Conservation (phyloP, 2,888 invertebrate species). For the Nomada goodeniana region DNA sequence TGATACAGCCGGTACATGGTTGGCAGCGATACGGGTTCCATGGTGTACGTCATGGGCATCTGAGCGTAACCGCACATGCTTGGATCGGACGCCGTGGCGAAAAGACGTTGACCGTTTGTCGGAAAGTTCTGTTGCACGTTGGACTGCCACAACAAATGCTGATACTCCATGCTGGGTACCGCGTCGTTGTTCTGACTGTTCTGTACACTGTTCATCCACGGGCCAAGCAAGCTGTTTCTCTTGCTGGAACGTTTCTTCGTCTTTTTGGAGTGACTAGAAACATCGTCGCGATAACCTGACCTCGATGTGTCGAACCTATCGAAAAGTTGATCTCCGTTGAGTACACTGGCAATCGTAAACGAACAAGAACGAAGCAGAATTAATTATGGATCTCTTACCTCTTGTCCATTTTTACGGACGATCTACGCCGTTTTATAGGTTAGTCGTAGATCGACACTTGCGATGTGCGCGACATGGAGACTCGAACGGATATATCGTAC, state of each 20-base stretch:
- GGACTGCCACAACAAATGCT: constrained; percentile 76
- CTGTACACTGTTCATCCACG: constrained; percentile 46
- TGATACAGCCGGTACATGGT: constrained; percentile 86
- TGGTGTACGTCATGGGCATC: constrained; percentile 84
- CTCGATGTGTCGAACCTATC: constrained; percentile 63
- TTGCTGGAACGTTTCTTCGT: constrained; percentile 68
- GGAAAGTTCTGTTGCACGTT: constrained; percentile 66
- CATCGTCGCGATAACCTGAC: constrained; percentile 53
- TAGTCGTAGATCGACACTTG: constrained; percentile 32
- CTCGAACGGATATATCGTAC: constrained; percentile 8
- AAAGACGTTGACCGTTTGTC: constrained; percentile 84
- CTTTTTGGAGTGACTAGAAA: constrained; percentile 65
- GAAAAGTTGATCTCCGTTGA: constrained; percentile 3
- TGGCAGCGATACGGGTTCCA: constrained; percentile 89
- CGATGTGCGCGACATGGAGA: constrained; percentile 46
- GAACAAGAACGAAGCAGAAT: neutral
- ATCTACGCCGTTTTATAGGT: constrained; percentile 40
- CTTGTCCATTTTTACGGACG: constrained; percentile 52
- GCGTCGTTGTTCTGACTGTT: constrained; percentile 43
- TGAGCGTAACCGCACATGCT: constrained; percentile 84
- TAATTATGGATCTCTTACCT: constrained; percentile 33
- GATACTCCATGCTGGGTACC: constrained; percentile 71
- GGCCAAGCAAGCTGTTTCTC: constrained; percentile 21
- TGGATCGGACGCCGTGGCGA: constrained; percentile 85
- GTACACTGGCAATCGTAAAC: neutral